A percentile compares a stretch with the other conserved stretches of the same genome.
phyloP scores from a whole-genome alignment of 2,797 vertebrate genomes.

The Pangasius mekongensis region DNA sequence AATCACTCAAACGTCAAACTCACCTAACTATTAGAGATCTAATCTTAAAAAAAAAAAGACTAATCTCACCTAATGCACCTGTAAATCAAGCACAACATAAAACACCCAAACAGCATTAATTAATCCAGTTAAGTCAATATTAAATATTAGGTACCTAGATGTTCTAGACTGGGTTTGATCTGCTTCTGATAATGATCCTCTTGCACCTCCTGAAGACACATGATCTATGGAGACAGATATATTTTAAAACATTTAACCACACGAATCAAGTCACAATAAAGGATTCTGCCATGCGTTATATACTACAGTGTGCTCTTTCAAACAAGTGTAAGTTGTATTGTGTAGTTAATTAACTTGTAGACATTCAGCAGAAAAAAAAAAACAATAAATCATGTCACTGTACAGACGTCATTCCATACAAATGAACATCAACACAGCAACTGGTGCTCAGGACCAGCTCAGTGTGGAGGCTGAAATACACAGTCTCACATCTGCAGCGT shows the following conservation, averaged over 20 bases:
- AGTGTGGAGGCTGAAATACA: neutral
- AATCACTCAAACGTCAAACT: neutral
- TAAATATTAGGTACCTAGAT: slow-evolving; percentile 77
- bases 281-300: too few species aligned
- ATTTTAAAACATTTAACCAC: neutral
- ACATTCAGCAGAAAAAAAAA: neutral
- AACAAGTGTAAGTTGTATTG: neutral
- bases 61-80: neutral
- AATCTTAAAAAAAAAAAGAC: neutral
- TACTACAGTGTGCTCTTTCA: neutral
- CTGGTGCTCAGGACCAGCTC: neutral
- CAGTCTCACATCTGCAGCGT: slow-evolving; percentile 87
- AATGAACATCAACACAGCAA: too few species aligned
- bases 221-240: slow-evolving; percentile 75
- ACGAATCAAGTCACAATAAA: neutral
- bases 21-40: neutral
- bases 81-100: neutral
- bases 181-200: slow-evolving; percentile 88
- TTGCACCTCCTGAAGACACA: slow-evolving; percentile 98
- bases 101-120: neutral
- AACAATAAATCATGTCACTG: too few species aligned
- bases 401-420: neutral
- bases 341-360: neutral
- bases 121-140: neutral
- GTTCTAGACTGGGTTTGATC: slow-evolving; percentile 88